Percentiles rank a stretch among this genome's conserved stretches.
Conservation (phyloP, 2,797 vertebrate species). For the Pseudopleuronectes americanus region DNA sequence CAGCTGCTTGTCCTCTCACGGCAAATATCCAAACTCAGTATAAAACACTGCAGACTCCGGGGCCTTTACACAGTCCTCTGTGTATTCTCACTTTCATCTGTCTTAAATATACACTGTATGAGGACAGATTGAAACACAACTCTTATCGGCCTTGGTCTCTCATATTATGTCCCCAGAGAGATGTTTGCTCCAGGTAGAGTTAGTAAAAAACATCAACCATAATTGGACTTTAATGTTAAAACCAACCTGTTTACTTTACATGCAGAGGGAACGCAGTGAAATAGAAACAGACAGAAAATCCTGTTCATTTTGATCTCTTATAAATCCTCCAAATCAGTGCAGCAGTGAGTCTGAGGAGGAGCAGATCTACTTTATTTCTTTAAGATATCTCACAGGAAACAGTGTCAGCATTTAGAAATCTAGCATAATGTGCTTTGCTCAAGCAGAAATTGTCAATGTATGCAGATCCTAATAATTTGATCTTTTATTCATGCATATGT, state of each 20-base stretch:
- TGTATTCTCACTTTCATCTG: slow-evolving; percentile 53
- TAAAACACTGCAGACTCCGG: slow-evolving; percentile 45
- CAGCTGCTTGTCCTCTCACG: slow-evolving; percentile 61
- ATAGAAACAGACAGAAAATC: background rate
- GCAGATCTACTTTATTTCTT: slow-evolving; percentile 6
- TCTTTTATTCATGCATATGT: slow-evolving; percentile 1
- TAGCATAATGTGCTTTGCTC: slow-evolving; percentile 28
- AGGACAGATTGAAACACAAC: slow-evolving; percentile 40
- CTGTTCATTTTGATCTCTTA: slow-evolving; percentile 33
- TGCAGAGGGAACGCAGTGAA: slow-evolving; percentile 21
- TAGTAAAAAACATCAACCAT: slow-evolving; percentile 33
- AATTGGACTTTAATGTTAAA: slow-evolving; percentile 27
- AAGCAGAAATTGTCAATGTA: slow-evolving; percentile 26
- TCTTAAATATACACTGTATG: slow-evolving; percentile 31
- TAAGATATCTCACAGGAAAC: slow-evolving; percentile 35
- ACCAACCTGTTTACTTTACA: slow-evolving; percentile 19
- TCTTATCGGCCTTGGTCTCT: slow-evolving; percentile 34
- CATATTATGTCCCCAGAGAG: slow-evolving; percentile 18
- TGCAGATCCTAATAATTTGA: slow-evolving; percentile 19
- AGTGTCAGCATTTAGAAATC: slow-evolving; percentile 30
- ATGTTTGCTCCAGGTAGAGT: slow-evolving; percentile 30
- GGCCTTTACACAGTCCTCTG: slow-evolving; percentile 40
- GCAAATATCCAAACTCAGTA: slow-evolving; percentile 57
- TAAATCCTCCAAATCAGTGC: slow-evolving; percentile 55
- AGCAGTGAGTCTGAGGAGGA: slow-evolving; percentile 21